Percentiles rank a stretch among this genome's conserved stretches.
Conservation (phyloP, 2,113 vertebrate genomes). For the Neogale vison region DNA sequence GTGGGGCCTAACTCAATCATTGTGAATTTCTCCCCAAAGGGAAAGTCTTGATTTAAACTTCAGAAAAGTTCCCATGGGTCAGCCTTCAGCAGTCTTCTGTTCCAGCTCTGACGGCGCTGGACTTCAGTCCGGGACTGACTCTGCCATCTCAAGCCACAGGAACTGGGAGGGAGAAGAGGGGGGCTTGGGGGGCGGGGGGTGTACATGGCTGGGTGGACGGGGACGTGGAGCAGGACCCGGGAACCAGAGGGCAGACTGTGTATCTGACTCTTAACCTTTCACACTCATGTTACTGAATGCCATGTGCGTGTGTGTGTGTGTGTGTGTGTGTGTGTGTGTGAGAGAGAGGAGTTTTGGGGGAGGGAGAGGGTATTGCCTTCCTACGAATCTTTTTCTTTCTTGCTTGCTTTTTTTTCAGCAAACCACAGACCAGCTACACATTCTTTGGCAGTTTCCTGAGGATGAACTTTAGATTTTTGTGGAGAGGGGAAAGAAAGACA, state of each 20-base stretch:
- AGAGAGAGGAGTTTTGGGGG: background rate
- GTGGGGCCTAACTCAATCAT: too few species aligned
- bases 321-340: background rate
- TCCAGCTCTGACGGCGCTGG: accelerated
- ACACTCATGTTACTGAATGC: background rate
- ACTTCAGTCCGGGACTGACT: background rate
- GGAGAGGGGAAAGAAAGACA: background rate
- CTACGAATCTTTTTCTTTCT: background rate
- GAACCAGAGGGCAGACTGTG: background rate
- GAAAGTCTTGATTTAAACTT: background rate
- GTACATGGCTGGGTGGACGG: accelerated
- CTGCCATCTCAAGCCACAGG: background rate
- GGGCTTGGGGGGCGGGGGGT: background rate
- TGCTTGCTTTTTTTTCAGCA: conserved; percentile 8
- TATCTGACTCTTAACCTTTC: background rate
- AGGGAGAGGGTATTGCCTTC: background rate
- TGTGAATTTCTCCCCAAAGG: background rate
- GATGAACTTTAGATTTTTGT: conserved; percentile 62
- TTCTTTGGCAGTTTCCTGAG: conserved; percentile 67
- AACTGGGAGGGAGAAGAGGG: too few species aligned
- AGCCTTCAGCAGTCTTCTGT: background rate
- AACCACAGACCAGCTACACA: conserved; percentile 67
- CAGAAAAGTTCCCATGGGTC: background rate
- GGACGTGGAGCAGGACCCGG: background rate
- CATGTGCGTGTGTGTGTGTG: too few species aligned